Evolutionary conservation across 2,797 vertebrate species (phyloP).

Genomic region (Etheostoma nigrum): DNA sequence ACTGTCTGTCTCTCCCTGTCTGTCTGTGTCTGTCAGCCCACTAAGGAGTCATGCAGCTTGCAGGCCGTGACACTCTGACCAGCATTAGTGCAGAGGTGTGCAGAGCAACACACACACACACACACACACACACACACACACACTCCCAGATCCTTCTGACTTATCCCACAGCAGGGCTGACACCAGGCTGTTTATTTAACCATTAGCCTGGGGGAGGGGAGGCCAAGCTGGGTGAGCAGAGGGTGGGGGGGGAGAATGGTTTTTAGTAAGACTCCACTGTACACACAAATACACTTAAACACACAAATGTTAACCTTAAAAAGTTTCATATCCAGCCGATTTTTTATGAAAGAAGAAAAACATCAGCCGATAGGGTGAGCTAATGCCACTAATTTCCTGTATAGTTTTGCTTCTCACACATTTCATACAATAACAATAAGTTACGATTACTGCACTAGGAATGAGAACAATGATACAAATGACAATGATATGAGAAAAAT

Average conservation of each 20-base stretch:
- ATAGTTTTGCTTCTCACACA: not conserved
- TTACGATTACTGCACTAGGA: not conserved
- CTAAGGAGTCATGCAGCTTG: conserved; percentile 57
- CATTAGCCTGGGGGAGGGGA: conserved; percentile 64
- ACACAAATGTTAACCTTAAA: not conserved
- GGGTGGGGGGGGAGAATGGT: conserved; percentile 20
- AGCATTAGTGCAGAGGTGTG: conserved; percentile 57
- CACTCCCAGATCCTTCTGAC: conserved; percentile 48
- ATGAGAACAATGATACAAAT: not conserved
- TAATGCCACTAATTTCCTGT: not conserved
- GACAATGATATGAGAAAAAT: not conserved
- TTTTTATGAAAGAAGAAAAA: not conserved
- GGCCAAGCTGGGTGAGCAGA: conserved; percentile 27
- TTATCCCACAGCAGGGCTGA: conserved; percentile 73
- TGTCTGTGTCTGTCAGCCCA: conserved; percentile 49
- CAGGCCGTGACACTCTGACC: conserved; percentile 57
- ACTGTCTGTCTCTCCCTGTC: conserved; percentile 44
- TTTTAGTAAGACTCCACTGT: conserved; percentile 38
- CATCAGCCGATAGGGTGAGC: not conserved
- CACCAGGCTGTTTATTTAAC: conserved; percentile 79
- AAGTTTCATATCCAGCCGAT: not conserved
- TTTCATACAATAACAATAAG: not conserved
- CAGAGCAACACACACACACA: not conserved
- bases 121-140: conserved; percentile 46
- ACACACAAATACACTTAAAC: conserved; percentile 13